phyloP scores from a whole-genome alignment of 2,888 invertebrate species.

The Mythimna vitellina region DNA sequence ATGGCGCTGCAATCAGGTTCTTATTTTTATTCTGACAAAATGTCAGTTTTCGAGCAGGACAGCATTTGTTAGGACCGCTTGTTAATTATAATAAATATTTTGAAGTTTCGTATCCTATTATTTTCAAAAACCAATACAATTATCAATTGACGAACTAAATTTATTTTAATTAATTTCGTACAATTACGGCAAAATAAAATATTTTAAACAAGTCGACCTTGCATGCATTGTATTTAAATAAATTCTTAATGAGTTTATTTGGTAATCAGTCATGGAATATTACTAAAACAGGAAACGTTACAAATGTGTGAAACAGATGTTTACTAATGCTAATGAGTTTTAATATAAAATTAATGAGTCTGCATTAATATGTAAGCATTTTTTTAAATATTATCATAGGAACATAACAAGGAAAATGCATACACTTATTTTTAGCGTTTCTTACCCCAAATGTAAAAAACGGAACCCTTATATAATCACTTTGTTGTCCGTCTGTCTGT shows the following conservation, averaged over 20 bases:
- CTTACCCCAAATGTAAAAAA: too few relatives aligned
- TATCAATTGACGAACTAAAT: background rate
- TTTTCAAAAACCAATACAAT: background rate
- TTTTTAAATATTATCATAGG: too few relatives aligned
- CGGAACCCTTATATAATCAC: too few relatives aligned
- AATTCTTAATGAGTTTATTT: slow-evolving; percentile 37
- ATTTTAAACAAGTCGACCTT: slow-evolving; percentile 25
- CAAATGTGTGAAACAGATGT: slow-evolving; percentile 70
- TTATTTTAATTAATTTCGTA: background rate
- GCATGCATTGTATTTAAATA: slow-evolving; percentile 44
- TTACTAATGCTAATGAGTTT: slow-evolving; percentile 43
- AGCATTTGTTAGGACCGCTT: too few relatives aligned
- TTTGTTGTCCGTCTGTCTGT: too few relatives aligned
- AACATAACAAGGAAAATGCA: too few relatives aligned
- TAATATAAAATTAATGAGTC: background rate
- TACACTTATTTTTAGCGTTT: too few relatives aligned
- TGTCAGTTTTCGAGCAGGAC: too few relatives aligned
- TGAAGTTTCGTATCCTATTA: background rate
- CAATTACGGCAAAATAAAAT: background rate
- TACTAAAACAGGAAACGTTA: slow-evolving; percentile 45
- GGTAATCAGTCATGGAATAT: slow-evolving; percentile 59
- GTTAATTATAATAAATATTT: background rate
- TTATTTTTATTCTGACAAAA: too few relatives aligned
- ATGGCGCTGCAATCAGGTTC: too few relatives aligned
- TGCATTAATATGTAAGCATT: too few relatives aligned